These are phyloP conservation scores for Lymantria dispar DNA, from an alignment of 2,888 invertebrate species.

Conservation along the genomic window DNA sequence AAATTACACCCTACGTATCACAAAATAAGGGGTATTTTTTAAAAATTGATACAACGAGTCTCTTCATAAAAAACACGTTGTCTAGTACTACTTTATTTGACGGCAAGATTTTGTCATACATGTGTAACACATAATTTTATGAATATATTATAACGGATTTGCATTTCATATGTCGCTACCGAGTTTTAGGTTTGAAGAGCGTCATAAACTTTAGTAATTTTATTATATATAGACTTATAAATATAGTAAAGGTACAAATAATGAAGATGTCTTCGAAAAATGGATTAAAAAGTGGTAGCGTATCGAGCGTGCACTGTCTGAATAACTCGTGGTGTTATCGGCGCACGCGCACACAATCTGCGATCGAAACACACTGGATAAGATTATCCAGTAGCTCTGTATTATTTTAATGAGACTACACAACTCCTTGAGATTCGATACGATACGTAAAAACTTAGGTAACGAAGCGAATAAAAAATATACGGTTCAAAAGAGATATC, in stretches of 20 bases:
- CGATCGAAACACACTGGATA: conserved; percentile 81
- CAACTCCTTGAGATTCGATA: conserved; percentile 75
- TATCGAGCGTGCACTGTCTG: conserved; percentile 73
- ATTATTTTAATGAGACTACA: conserved; percentile 83
- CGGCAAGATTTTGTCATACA: conserved; percentile 62
- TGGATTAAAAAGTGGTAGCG: conserved; percentile 72
- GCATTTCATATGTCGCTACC: conserved; percentile 47
- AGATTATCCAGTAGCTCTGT: conserved; percentile 82
- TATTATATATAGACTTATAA: conserved; percentile 29
- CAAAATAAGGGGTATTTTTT: conserved; percentile 51
- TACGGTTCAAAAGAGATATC: conserved; percentile 78
- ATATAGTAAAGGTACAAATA: conserved; percentile 56
- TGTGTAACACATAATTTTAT: conserved; percentile 67
- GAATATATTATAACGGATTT: conserved; percentile 70
- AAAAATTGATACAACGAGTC: conserved; percentile 30
- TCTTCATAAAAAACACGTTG: conserved; percentile 57
- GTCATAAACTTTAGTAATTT: conserved; percentile 37
- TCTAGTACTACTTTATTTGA: conserved; percentile 59
- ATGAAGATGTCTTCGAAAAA: conserved; percentile 78
- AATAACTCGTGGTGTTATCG: conserved; percentile 79
- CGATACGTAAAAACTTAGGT: conserved; percentile 78
- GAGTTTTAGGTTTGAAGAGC: conserved; percentile 34
- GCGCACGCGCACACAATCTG: conserved; percentile 80
- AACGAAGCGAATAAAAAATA: conserved; percentile 75
- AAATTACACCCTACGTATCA: conserved; percentile 37